phyloP scores from a whole-genome alignment of 1,140 invertebrate genomes.

The Pseudachorutes palmiensis region DNA sequence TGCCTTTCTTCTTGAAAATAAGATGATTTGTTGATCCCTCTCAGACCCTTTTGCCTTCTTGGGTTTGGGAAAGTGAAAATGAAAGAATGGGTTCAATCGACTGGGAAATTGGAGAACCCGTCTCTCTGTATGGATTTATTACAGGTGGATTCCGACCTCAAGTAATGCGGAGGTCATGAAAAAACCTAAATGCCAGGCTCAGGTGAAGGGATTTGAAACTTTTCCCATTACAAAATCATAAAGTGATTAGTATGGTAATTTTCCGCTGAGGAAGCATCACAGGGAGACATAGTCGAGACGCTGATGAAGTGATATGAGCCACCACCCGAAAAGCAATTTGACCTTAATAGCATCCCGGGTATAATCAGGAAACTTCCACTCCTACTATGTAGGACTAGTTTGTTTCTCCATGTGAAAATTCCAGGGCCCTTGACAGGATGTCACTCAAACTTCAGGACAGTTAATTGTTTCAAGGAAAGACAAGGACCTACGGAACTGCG shows the following conservation, averaged over 20 bases:
- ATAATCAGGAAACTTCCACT: background rate
- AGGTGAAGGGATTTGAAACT: background rate
- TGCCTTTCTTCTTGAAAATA: background rate
- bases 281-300: background rate
- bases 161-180: background rate
- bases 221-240: background rate
- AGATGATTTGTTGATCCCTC: too few relatives aligned
- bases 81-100: background rate
- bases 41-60: too few relatives aligned
- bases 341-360: background rate
- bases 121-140: too few relatives aligned
- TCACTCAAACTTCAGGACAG: conserved; percentile 3
- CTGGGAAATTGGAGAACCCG: background rate
- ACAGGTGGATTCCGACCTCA: background rate
- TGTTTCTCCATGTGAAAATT: too few relatives aligned
- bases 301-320: background rate
- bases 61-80: background rate
- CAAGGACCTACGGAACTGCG: background rate
- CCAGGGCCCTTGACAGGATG: background rate
- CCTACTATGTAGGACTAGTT: too few relatives aligned
- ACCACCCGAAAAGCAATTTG: conserved; percentile 2
- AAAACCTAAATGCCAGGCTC: background rate
- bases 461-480: conserved; percentile 11
- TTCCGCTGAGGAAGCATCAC: conserved; percentile 1
- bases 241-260: conserved; percentile 5